These are phyloP conservation scores for Colletes gigas DNA, from an alignment of 1,140 invertebrate species.

Conservation along the genomic window DNA sequence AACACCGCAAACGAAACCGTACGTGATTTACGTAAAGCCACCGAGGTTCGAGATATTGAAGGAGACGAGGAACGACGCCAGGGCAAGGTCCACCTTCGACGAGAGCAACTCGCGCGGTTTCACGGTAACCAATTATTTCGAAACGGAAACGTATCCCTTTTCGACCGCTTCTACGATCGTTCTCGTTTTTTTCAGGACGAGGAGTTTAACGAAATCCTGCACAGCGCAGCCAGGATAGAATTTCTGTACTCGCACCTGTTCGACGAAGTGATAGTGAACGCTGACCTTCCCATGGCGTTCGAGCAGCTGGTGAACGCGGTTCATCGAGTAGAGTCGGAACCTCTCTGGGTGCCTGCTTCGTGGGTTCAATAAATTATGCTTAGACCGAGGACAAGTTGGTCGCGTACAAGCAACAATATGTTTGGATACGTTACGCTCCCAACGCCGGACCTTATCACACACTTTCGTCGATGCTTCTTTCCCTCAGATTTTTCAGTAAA, in stretches of 20 bases:
- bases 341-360: conserved; percentile 96
- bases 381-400: not conserved
- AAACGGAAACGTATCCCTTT: not conserved
- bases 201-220: conserved; percentile 94
- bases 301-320: conserved; percentile 92
- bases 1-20: conserved; percentile 95
- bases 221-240: conserved; percentile 93
- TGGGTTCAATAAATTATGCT: conserved; percentile 90
- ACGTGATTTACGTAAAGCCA: conserved; percentile 96
- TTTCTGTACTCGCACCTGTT: conserved; percentile 97
- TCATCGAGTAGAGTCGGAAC: conserved; percentile 94
- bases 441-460: not conserved
- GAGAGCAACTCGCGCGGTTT: conserved; percentile 93
- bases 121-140: conserved; percentile 84
- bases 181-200: conserved; percentile 88
- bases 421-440: not conserved
- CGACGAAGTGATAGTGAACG: conserved; percentile 96
- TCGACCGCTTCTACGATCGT: not conserved
- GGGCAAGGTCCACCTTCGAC: conserved; percentile 94
- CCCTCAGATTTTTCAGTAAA: not conserved
- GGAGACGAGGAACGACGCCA: conserved; percentile 89
- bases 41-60: conserved; percentile 92
- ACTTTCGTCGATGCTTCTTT: conserved; percentile 33
- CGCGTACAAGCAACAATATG: not conserved
- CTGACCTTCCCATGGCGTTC: conserved; percentile 92